phyloP scores from a whole-genome alignment of 2,797 vertebrate species.

The Microtus obscurus region DNA sequence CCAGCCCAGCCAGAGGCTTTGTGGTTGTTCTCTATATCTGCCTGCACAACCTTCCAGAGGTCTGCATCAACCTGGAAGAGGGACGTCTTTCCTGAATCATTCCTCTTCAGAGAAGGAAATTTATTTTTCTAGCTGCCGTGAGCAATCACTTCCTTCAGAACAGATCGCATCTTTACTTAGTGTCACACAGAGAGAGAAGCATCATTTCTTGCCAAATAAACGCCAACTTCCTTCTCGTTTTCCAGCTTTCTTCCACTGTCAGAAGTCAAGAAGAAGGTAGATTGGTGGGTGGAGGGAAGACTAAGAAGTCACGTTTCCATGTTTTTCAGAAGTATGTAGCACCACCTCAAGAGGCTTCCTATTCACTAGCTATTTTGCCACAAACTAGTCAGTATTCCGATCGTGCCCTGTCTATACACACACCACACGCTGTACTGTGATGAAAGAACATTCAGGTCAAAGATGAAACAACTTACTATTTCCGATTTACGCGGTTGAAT shows the following conservation, averaged over 20 bases:
- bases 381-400: background rate
- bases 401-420: background rate
- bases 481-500: background rate
- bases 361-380: background rate
- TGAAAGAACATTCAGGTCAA: background rate
- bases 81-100: background rate
- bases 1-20: background rate
- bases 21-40: fast-evolving
- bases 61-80: background rate
- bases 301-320: background rate
- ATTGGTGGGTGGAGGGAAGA: fast-evolving
- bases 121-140: background rate
- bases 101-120: too few relatives aligned
- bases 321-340: background rate
- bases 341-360: background rate
- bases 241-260: background rate
- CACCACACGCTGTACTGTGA: background rate
- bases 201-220: background rate
- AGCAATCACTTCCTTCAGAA: background rate
- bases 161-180: background rate
- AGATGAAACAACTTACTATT: constrained; percentile 35
- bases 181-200: background rate
- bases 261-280: background rate
- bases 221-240: constrained; percentile 18
- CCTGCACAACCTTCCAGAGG: background rate